Evolutionary conservation across 2,797 vertebrate genomes (phyloP), one percentile per base, ranked within the genome.

Genomic region (Lycodopsis pacificus): DNA sequence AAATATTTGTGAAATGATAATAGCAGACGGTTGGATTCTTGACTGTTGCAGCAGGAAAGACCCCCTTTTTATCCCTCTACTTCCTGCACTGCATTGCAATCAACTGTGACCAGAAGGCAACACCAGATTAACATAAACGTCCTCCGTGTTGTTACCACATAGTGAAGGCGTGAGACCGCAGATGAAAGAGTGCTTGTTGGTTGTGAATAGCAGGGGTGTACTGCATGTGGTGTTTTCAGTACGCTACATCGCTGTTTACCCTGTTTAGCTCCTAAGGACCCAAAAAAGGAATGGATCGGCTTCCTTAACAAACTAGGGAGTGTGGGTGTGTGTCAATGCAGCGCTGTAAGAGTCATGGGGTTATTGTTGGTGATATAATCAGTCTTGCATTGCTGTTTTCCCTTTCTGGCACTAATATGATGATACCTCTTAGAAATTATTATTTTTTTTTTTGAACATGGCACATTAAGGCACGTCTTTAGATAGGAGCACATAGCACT

Each of bases 221-320:
- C 84, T 86, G 78, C 94, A 94, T 94, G 91, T 91, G 91, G 77
- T 92, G 85, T 94, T 94, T 94, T 93, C 82, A 84, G 76, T 57
- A 65, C 64, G 79, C 83, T 67, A 65, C 85, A 87, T 92, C 81
- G 89, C 76, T 88, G 75, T 91, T 90, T 88, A 90, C 82, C 54
- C 65, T 73, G 30, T 91, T 93, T 80, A 77, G 82, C 84, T 80
- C 65, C 81, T 73, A 71, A 89, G 61, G 61, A 82, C 70, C 71
- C 58, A 32, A 44, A 65, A 89, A 86, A 83, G 78, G 42, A 88
- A 80, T n/a, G 59, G 65, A 82, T 79, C 59, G 77, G 81, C 84
- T 77, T 81, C 83, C 86, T 86, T 65, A 80, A 81, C 61, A 73
- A 71, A 88, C 86, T 68, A 49, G 68, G 69, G 79, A 56, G 63